A percentile compares a stretch with the other conserved stretches of the same genome.
Evolutionary conservation across 1,140 invertebrate genomes (phyloP).

Genomic region (Drosophila sulfurigaster): DNA sequence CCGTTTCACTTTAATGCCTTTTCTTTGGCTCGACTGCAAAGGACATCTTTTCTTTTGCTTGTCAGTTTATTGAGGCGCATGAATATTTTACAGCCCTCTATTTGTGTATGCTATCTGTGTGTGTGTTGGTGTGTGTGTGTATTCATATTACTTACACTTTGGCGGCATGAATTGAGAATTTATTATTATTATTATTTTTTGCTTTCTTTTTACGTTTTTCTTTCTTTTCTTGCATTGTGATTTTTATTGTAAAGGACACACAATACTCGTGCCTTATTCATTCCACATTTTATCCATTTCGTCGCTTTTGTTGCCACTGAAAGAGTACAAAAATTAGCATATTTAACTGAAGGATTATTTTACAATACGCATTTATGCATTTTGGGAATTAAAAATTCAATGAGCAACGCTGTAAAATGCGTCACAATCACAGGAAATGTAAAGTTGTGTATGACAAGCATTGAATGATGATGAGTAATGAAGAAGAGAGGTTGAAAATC

Average conservation of each 20-base stretch:
- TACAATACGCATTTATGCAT: constrained; percentile 6
- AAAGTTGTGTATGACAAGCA: not conserved
- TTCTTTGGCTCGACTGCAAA: constrained; percentile 39
- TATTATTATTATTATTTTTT: constrained; percentile 40
- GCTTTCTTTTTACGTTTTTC: not conserved
- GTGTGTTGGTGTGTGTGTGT: constrained; percentile 8
- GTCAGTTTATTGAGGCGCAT: constrained; percentile 78
- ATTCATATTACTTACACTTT: constrained; percentile 33
- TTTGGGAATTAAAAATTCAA: constrained; percentile 5
- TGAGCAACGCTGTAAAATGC: not conserved
- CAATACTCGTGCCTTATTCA: constrained; percentile 14
- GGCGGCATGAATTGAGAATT: constrained; percentile 42
- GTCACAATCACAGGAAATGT: not conserved
- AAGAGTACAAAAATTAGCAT: constrained; percentile 11
- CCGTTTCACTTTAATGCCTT: constrained; percentile 57
- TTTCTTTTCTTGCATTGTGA: constrained; percentile 28
- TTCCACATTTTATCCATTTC: constrained; percentile 12
- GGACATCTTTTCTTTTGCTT: constrained; percentile 73
- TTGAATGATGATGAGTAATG: not conserved
- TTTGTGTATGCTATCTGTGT: constrained; percentile 9
- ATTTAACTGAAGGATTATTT: constrained; percentile 6
- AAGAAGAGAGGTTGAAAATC: not conserved
- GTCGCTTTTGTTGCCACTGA: constrained; percentile 17
- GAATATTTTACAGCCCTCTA: constrained; percentile 69
- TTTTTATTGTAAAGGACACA: constrained; percentile 29